Conservation (phyloP, 1,140 invertebrate species). For the Venustaconcha ellipsiformis region DNA sequence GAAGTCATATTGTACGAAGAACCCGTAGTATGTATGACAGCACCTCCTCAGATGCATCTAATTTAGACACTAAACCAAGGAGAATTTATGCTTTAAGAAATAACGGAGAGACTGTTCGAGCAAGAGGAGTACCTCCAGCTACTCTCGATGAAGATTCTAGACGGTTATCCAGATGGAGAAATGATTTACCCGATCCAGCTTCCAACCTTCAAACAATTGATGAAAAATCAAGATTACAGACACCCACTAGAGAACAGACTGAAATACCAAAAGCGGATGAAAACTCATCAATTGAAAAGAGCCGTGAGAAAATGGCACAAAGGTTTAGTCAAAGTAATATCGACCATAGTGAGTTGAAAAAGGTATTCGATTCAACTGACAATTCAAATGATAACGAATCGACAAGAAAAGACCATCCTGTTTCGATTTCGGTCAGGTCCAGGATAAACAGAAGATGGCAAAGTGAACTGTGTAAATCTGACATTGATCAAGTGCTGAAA, state of each 20-base stretch:
- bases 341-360: constrained; percentile 43
- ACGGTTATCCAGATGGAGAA: constrained; percentile 37
- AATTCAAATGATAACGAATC: constrained; percentile 25
- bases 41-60: constrained; percentile 14
- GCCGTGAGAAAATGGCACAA: constrained; percentile 38
- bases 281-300: constrained; percentile 15
- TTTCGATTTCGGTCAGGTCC: constrained; percentile 48
- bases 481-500: constrained; percentile 61
- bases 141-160: constrained; percentile 13
- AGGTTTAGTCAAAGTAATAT: constrained; percentile 46
- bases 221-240: constrained; percentile 41
- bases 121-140: constrained; percentile 7
- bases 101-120: constrained; percentile 27
- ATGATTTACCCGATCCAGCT: constrained; percentile 28
- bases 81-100: constrained; percentile 18
- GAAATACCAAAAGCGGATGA: constrained; percentile 17
- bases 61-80: constrained; percentile 10
- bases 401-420: constrained; percentile 27
- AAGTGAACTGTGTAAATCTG: constrained; percentile 51
- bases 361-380: constrained; percentile 36
- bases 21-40: constrained; percentile 50
- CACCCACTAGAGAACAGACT: constrained; percentile 31
- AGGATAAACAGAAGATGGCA: constrained; percentile 49
- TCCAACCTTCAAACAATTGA: constrained; percentile 49
- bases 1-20: constrained; percentile 27